These are phyloP conservation scores for Nasonia oneida DNA, from an alignment of 2,888 invertebrate species.

Conservation along the genomic window DNA sequence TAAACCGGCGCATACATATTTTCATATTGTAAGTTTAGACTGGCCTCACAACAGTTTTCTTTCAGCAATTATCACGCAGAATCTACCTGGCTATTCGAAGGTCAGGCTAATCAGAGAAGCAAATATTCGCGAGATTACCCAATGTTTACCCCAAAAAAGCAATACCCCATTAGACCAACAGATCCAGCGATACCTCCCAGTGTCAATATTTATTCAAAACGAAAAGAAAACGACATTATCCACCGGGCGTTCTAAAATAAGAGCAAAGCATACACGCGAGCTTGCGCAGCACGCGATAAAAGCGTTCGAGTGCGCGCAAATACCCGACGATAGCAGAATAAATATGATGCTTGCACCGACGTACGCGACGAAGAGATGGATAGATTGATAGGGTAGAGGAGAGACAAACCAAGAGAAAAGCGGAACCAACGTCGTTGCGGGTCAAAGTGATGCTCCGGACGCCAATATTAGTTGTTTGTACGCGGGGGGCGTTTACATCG, in stretches of 20 bases:
- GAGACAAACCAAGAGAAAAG: constrained; percentile 10
- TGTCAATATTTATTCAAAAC: not conserved
- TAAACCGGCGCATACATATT: no score
- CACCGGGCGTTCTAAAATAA: no score
- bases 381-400: not conserved
- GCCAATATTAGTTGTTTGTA: constrained; percentile 65
- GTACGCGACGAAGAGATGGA: not conserved
- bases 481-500: constrained; percentile 39
- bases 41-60: no score
- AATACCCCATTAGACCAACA: no score
- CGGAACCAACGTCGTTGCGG: not conserved
- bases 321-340: constrained; percentile 29
- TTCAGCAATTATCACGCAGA: no score
- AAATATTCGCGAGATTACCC: no score
- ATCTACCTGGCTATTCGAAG: no score
- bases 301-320: not conserved
- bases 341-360: constrained; percentile 16
- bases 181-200: not conserved
- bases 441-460: constrained; percentile 1
- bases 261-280: not conserved
- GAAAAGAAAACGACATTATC: not conserved
- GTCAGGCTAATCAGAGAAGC: no score
- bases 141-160: no score
- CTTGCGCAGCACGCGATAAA: not conserved
- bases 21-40: no score